phyloP scores from a whole-genome alignment of 2,113 vertebrate genomes.

The Dissostichus mawsoni region DNA sequence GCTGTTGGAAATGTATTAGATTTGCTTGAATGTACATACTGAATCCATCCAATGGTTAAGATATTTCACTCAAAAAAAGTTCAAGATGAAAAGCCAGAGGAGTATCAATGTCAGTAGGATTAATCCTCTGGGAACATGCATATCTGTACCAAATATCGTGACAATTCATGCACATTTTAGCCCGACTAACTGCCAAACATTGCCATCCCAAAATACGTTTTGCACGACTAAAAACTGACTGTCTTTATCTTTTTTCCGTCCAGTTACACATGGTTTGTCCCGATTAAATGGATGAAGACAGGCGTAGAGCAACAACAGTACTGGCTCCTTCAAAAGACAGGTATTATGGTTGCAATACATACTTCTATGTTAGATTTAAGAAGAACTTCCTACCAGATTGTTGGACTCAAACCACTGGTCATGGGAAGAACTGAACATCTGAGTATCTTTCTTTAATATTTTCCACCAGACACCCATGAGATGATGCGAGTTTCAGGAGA shows the following conservation, averaged over 20 bases:
- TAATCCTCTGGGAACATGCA: neutral
- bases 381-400: neutral
- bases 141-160: neutral
- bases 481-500: slow-evolving; percentile 36
- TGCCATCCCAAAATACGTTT: no score
- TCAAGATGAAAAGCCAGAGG: no score
- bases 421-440: neutral
- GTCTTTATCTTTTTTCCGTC: slow-evolving; percentile 20
- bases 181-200: no score
- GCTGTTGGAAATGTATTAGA: no score
- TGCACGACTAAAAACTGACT: no score
- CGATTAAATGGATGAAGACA: slow-evolving; percentile 84
- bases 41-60: no score
- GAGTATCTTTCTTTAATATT: neutral
- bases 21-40: no score
- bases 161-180: neutral
- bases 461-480: slow-evolving; percentile 47
- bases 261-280: slow-evolving; percentile 93
- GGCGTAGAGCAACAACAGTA: rapidly evolving
- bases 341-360: slow-evolving; percentile 67
- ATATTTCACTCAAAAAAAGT: neutral
- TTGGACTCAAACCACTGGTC: neutral
- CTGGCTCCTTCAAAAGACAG: slow-evolving; percentile 84
- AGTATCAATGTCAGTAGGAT: neutral
- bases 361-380: neutral